Evolutionary conservation across 2,888 invertebrate genomes (phyloP), one percentile per base, ranked within the genome.

Genomic region (Hipparchia sbordonii): DNA sequence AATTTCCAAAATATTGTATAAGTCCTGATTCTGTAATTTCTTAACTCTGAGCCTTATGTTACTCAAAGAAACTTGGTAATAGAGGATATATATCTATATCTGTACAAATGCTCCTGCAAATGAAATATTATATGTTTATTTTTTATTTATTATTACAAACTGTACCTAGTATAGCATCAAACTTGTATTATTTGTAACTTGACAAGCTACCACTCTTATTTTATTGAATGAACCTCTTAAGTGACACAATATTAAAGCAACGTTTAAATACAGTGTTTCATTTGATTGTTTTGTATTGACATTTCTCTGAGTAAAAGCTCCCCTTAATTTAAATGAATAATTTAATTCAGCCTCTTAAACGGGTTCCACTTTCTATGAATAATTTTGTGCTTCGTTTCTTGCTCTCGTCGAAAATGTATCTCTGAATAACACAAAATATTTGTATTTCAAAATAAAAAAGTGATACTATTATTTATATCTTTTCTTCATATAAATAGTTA

Each of bases 181-280:
- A 39, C 39, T 39, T 39, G 39, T 5, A 39, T 39, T 39, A 39
- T 2, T 39, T 39, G 39, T 39, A 39, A 2, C 39, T 39, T 39
- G 39, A 39, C 39, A 39, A 39, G 39, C 39, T 39, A 39, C 39
- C 39, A 39, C 39, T 39, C 39, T 39, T 39, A 5, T 39, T 39
- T 39, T 39, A 39, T 39, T 39, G 48, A 48, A 48, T 48, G 1
- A 48, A 72, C 10, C 23, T 56, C 81, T 82, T 81, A 79, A 84
- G 13, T 72, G 23, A 9, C 23, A 63, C 13, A 46, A 7, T 51
- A 63, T 48, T 33, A 23, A 51, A 10, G 9, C 2, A 51, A 51
- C 46, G 9, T 65, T 65, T 10, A 23, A 51, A 46, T 33, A 10
- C 12, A 12, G 1, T 6, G 10, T 9, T 51, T 65, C 33, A 33